These are phyloP conservation scores for Penaeus vannamei DNA, from an alignment of 1,140 invertebrate species.

Conservation along the genomic window DNA sequence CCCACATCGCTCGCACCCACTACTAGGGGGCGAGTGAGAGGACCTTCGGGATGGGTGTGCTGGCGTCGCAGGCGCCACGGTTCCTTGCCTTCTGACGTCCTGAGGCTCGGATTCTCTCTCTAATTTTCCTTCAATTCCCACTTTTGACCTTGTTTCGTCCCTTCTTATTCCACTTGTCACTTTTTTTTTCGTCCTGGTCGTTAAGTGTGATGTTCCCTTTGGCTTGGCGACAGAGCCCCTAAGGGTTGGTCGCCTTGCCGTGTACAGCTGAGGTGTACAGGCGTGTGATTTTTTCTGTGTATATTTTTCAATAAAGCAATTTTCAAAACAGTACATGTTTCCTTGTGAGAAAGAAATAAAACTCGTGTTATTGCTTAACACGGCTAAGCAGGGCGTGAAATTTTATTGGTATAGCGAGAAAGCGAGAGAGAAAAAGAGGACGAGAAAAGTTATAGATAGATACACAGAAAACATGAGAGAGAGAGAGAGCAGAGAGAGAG, in stretches of 20 bases:
- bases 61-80: too few species aligned
- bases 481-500: too few species aligned
- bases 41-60: too few species aligned
- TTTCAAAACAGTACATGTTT: background rate
- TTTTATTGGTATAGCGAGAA: background rate
- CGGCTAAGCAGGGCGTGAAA: background rate
- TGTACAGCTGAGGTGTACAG: conserved; percentile 60
- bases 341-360: background rate
- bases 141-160: background rate
- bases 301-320: conserved; percentile 14
- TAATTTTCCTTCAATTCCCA: too few species aligned
- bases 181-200: conserved; percentile 14
- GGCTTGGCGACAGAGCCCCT: conserved; percentile 46
- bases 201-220: conserved; percentile 28
- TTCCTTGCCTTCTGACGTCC: too few species aligned
- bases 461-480: too few species aligned
- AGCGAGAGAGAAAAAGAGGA: background rate
- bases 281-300: conserved; percentile 30
- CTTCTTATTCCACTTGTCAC: background rate
- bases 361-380: background rate
- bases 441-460: too few species aligned
- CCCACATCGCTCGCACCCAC: conserved; percentile 29
- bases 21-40: background rate
- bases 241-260: conserved; percentile 52
- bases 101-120: too few species aligned